A percentile compares a stretch with the other conserved stretches of the same genome.
Conservation (phyloP, 1,140 invertebrate species). For the Radopholus similis region DNA sequence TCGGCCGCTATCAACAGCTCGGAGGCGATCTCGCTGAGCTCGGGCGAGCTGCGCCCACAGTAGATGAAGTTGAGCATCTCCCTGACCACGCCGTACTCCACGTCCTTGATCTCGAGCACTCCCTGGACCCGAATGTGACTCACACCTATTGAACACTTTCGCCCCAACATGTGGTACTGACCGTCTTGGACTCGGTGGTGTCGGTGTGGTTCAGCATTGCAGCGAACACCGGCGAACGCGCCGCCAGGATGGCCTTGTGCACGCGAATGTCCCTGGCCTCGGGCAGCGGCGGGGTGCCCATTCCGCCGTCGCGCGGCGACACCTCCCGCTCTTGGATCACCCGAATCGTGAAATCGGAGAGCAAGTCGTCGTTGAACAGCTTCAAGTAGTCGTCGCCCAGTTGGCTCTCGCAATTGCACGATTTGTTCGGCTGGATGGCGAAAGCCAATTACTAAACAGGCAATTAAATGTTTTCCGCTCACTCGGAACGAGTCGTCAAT, state of each 20-base stretch:
- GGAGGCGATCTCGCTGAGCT: constrained; percentile 53
- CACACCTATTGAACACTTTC: background rate
- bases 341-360: constrained; percentile 56
- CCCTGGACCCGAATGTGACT: constrained; percentile 40
- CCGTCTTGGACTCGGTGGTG: constrained; percentile 51
- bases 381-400: constrained; percentile 53
- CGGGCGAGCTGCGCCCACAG: constrained; percentile 42
- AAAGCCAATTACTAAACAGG: background rate
- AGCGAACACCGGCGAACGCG: constrained; percentile 55
- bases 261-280: constrained; percentile 31
- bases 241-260: constrained; percentile 58
- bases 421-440: background rate
- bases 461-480: background rate
- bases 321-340: constrained; percentile 3
- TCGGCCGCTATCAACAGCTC: constrained; percentile 60
- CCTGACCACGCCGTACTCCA: constrained; percentile 50
- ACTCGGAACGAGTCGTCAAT: constrained; percentile 37
- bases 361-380: constrained; percentile 45
- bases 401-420: constrained; percentile 43
- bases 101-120: constrained; percentile 51
- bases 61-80: constrained; percentile 60
- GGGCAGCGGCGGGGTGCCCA: background rate
- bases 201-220: constrained; percentile 56
- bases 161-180: background rate
- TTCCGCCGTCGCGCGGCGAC: too few relatives aligned